Conservation (phyloP, 2,797 vertebrate species). For the Sebastes alutus region DNA sequence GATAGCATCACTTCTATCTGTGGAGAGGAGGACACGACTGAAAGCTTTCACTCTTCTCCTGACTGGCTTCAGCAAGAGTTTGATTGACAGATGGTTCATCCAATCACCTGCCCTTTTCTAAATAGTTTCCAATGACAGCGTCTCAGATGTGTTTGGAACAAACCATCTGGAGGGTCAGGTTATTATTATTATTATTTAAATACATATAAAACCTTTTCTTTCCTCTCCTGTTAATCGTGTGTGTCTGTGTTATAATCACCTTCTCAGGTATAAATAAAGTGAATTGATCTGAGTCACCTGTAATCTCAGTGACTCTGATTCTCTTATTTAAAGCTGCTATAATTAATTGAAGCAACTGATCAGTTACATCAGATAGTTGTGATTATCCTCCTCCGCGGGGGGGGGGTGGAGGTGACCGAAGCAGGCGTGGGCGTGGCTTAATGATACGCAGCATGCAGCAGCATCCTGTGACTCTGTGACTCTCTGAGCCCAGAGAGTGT, state of each 20-base stretch:
- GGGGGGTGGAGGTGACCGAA: conserved; percentile 16
- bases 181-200: too few species aligned
- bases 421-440: conserved; percentile 18
- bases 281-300: background rate
- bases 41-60: too few species aligned
- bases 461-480: too few species aligned
- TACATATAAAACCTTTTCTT: background rate
- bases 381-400: conserved; percentile 22
- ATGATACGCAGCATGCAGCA: background rate
- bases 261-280: too few species aligned
- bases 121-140: too few species aligned
- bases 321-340: background rate
- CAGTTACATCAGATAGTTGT: background rate
- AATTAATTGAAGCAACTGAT: background rate
- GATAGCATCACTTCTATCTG: too few species aligned
- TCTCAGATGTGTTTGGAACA: too few species aligned
- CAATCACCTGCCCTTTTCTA: too few species aligned
- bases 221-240: background rate
- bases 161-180: too few species aligned
- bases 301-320: background rate
- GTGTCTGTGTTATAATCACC: background rate
- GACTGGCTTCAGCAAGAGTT: too few species aligned
- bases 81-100: too few species aligned
- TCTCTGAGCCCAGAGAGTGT: background rate
- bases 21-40: too few species aligned